Evolutionary conservation across 2,797 vertebrate species (phyloP), one percentile per base, ranked within the genome.

Genomic region (Premnoplex brunnescens): DNA sequence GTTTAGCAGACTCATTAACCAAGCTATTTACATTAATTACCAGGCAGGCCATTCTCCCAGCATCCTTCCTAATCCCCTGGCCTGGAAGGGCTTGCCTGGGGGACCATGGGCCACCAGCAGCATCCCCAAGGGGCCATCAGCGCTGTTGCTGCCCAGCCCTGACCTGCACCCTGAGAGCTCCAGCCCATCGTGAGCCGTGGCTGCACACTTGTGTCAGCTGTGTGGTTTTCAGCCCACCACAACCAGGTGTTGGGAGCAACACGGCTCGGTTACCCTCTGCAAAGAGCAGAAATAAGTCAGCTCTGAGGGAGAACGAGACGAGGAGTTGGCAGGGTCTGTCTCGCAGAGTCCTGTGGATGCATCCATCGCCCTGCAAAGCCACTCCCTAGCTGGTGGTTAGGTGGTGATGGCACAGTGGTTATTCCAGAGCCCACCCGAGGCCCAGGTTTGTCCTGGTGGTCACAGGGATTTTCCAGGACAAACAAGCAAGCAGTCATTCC

Each of bases 1-100:
- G 88, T 80, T 89, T 91, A 94, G 92, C 14, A 46, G 54, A 96
- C 46, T 73, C 87, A 88, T 97, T 96, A 95, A 95, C 64, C 93
- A 88, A 69, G 72, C 28, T 81, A 71, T 96, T 96, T 88, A 51
- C 88, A 91, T 68, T 89, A 62, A 76, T 78, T 94, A 95, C 79
- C 52, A 83, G 78, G 49, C 74, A 85, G 54, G 63, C 51, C 44
- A 4, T 64, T 34, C 73, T 81, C 86, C 72, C 69, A 12, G 17
- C 27, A 68, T 20, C 46, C 32, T 44, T 82, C 32, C 83, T 93
- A 43, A 72, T 69, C 87, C 75, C 52, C 63, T 66, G 6, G 2
- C 11, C 60, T 37, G 81, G 21, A 60, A 85, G 49, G 59, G 56
- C 51, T 74, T 28, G 32, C 44, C 4, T 7, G 34, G 76, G 56